Percentiles rank a stretch among this genome's conserved stretches.
Evolutionary conservation across 2,888 invertebrate species (phyloP).

Genomic region (Pediacus dermestoides): DNA sequence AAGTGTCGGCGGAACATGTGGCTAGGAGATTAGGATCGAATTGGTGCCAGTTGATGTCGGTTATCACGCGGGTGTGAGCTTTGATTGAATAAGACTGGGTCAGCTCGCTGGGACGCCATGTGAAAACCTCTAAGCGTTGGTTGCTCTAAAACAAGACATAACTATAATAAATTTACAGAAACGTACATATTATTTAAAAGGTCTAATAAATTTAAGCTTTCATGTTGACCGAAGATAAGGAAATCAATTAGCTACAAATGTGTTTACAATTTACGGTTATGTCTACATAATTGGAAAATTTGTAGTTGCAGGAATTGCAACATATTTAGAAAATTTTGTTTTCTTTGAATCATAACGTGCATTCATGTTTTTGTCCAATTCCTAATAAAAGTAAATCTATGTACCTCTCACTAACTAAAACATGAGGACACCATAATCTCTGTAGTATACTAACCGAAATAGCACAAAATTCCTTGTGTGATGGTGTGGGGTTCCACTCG

Average conservation of each 20-base stretch:
- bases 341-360: too few relatives aligned
- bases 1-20: slow-evolving; percentile 91
- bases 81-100: slow-evolving; percentile 69
- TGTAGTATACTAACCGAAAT: slow-evolving; percentile 68
- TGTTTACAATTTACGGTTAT: too few relatives aligned
- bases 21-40: slow-evolving; percentile 73
- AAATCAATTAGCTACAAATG: too few relatives aligned
- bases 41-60: slow-evolving; percentile 89
- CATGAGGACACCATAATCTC: not conserved
- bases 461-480: slow-evolving; percentile 77
- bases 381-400: too few relatives aligned
- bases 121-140: slow-evolving; percentile 81
- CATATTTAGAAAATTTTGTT: too few relatives aligned
- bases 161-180: not conserved
- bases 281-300: too few relatives aligned
- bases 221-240: too few relatives aligned
- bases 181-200: not conserved
- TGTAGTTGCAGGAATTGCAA: too few relatives aligned
- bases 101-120: slow-evolving; percentile 68
- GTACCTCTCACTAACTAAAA: slow-evolving; percentile 1
- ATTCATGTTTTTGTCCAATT: too few relatives aligned
- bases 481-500: slow-evolving; percentile 84
- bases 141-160: slow-evolving; percentile 63
- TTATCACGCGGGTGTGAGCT: slow-evolving; percentile 81
- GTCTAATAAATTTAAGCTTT: too few relatives aligned